These are phyloP conservation scores for Leptopilina drosophilae DNA, from an alignment of 2,888 invertebrate genomes.

Conservation along the genomic window DNA sequence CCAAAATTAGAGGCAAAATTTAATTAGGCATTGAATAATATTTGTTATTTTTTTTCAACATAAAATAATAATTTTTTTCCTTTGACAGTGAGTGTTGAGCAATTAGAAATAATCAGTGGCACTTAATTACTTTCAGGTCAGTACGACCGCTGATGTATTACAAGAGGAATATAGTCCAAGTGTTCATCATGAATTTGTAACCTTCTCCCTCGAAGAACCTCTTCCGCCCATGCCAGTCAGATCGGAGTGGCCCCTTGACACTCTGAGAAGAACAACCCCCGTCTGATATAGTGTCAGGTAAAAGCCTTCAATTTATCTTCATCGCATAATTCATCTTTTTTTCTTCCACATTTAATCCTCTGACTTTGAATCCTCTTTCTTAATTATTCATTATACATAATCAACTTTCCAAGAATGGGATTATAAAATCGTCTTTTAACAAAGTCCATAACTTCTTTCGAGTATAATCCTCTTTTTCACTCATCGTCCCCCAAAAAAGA, in stretches of 20 bases:
- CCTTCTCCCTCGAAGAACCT: conserved; percentile 83
- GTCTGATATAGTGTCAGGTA: conserved; percentile 76
- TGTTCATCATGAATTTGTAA: conserved; percentile 83
- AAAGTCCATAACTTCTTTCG: background rate
- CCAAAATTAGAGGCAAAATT: too few species aligned
- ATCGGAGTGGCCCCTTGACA: conserved; percentile 77
- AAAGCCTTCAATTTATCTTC: conserved; percentile 31
- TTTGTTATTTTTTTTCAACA: too few species aligned
- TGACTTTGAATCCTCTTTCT: background rate
- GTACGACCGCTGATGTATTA: conserved; percentile 81
- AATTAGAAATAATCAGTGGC: conserved; percentile 3
- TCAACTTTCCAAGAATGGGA: too few species aligned
- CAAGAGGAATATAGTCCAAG: conserved; percentile 78
- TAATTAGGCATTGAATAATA: too few species aligned
- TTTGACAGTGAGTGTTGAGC: background rate
- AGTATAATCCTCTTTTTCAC: background rate
- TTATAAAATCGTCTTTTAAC: background rate
- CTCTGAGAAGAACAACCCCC: conserved; percentile 76
- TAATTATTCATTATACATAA: background rate
- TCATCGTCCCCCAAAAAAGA: too few species aligned
- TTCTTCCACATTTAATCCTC: background rate
- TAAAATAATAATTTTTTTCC: too few species aligned
- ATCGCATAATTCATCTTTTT: conserved; percentile 11
- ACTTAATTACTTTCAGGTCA: conserved; percentile 75
- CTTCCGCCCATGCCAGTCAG: conserved; percentile 75